Percentiles rank a stretch among this genome's conserved stretches.
Conservation (phyloP, 2,888 invertebrate genomes). For the Philonicus albiceps region DNA sequence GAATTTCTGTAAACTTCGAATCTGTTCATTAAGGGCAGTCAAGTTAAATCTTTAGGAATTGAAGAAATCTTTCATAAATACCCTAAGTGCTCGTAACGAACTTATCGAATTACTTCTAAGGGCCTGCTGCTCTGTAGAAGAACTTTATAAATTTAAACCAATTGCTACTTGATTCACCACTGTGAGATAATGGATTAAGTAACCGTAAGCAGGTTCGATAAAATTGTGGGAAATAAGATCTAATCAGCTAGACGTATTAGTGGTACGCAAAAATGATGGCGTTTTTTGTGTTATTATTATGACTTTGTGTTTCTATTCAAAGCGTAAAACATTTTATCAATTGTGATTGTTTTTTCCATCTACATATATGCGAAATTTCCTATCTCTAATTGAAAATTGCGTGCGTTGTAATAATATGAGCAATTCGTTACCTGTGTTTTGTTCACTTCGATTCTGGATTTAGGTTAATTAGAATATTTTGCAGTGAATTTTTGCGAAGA, state of each 20-base stretch:
- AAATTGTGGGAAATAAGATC: neutral
- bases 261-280: neutral
- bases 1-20: neutral
- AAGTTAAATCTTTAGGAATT: neutral
- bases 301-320: neutral
- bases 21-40: neutral
- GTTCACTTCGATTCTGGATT: too few species aligned
- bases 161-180: neutral
- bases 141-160: neutral
- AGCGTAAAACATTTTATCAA: neutral
- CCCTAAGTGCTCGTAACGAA: neutral
- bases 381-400: neutral
- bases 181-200: neutral
- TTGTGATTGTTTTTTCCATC: neutral
- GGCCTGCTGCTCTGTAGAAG: neutral
- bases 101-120: neutral
- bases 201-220: neutral
- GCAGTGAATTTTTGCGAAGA: too few species aligned
- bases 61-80: neutral
- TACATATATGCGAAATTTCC: neutral
- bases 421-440: too few species aligned
- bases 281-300: neutral
- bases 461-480: too few species aligned
- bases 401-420: too few species aligned
- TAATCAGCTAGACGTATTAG: neutral